These are phyloP conservation scores for Monopterus albus DNA, from an alignment of 2,113 vertebrate genomes.

Conservation along the genomic window DNA sequence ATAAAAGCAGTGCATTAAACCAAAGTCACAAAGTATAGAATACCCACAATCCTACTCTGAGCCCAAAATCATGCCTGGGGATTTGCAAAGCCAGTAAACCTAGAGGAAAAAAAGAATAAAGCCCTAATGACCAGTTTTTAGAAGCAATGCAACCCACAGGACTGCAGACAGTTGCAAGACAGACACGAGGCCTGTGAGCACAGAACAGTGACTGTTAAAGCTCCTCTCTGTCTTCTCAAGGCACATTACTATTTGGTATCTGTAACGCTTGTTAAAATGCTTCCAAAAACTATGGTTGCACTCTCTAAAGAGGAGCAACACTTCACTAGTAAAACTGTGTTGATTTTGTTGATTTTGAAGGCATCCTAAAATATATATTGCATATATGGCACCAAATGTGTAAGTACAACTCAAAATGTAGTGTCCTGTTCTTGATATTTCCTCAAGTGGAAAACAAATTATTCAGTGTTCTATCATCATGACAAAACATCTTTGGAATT, in stretches of 20 bases:
- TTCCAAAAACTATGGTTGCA: conserved; percentile 7
- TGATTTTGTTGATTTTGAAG: background rate
- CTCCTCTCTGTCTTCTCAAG: conserved; percentile 15
- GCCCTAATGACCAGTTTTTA: conserved; percentile 52
- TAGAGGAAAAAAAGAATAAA: conserved; percentile 15
- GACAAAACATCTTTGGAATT: conserved; percentile 14
- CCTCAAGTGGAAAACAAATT: background rate
- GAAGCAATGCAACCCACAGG: conserved; percentile 24
- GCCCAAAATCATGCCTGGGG: conserved; percentile 3
- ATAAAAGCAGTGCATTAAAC: conserved; percentile 49
- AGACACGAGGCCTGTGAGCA: conserved; percentile 2
- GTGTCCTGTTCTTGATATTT: background rate
- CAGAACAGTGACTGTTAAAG: background rate
- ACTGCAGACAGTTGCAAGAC: conserved; percentile 44
- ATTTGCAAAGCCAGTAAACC: conserved; percentile 29
- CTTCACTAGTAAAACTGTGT: background rate
- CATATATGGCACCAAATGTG: conserved; percentile 4
- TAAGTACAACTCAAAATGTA: background rate
- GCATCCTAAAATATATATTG: conserved; percentile 41
- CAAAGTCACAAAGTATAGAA: conserved; percentile 36
- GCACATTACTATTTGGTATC: conserved; percentile 16
- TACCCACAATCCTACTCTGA: conserved; percentile 5
- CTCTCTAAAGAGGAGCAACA: background rate
- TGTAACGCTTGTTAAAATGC: conserved; percentile 2
- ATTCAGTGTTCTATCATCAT: background rate